Evolutionary conservation across 2,797 vertebrate genomes (phyloP).

Genomic region (Sardinella longiceps): DNA sequence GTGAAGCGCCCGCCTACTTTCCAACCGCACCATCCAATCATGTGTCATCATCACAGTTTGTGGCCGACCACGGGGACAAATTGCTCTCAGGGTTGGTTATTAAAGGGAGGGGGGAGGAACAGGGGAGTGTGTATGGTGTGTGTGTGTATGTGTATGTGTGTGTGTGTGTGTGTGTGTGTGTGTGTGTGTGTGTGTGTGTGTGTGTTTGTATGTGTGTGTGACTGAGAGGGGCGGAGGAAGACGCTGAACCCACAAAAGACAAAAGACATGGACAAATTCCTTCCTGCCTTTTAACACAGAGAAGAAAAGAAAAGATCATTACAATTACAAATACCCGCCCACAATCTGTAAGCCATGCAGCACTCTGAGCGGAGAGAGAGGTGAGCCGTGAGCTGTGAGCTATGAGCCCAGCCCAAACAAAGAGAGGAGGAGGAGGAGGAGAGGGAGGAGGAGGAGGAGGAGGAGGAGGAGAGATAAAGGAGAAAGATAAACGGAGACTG

Average conservation of each 20-base stretch:
- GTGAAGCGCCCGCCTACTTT: conserved; percentile 8
- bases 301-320: conserved; percentile 24
- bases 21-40: conserved; percentile 42
- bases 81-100: conserved; percentile 73
- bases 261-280: conserved; percentile 39
- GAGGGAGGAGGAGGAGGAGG: neutral
- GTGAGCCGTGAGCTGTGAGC: too few relatives aligned
- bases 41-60: conserved; percentile 53
- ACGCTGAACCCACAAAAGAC: conserved; percentile 35
- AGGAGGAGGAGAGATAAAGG: neutral
- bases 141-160: neutral
- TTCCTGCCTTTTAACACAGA: conserved; percentile 33
- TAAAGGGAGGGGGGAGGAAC: conserved; percentile 46
- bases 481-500: neutral
- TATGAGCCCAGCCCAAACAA: neutral
- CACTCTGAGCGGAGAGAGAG: neutral
- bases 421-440: neutral
- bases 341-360: conserved; percentile 12
- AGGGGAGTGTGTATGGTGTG: neutral
- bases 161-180: neutral
- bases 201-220: neutral
- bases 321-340: conserved; percentile 33
- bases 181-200: conserved; percentile 21
- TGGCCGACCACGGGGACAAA: conserved; percentile 67
- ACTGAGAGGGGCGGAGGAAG: neutral